A percentile compares a stretch with the other conserved stretches of the same genome.
Evolutionary conservation across 2,113 vertebrate genomes (phyloP).

Genomic region (Corapipo altera): DNA sequence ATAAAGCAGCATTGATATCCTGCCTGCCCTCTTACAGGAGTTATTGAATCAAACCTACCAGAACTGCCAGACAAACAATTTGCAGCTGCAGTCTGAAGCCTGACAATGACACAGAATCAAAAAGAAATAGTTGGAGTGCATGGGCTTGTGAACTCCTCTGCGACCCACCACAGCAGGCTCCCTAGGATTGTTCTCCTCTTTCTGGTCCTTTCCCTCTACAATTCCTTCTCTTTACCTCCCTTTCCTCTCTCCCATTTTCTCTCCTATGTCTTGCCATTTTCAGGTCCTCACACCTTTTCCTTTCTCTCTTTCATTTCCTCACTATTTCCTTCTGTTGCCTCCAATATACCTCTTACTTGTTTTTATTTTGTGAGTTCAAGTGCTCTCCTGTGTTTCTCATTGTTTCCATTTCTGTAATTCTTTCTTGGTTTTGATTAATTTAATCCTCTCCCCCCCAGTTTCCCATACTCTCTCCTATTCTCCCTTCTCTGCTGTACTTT

Average conservation of each 20-base stretch:
- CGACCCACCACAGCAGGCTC: slow-evolving; percentile 66
- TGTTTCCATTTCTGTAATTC: not conserved
- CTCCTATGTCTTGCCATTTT: not conserved
- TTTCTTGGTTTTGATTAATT: not conserved
- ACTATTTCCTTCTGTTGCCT: not conserved
- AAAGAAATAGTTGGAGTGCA: slow-evolving; percentile 70
- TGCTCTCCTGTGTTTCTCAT: not conserved
- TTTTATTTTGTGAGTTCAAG: not conserved
- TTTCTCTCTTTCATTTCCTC: not conserved
- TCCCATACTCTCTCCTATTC: not conserved
- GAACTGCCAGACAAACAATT: slow-evolving; percentile 77
- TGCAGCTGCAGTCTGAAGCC: slow-evolving; percentile 72
- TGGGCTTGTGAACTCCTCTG: slow-evolving; percentile 59
- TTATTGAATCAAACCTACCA: slow-evolving; percentile 76
- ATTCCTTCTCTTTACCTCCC: slow-evolving; percentile 4
- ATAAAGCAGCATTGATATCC: slow-evolving; percentile 76
- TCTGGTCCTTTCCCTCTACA: slow-evolving; percentile 8
- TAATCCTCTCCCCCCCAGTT: not conserved
- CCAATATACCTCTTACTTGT: not conserved
- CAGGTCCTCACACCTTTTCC: not conserved
- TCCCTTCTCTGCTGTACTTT: not conserved
- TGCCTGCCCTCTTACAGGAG: slow-evolving; percentile 74
- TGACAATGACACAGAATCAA: slow-evolving; percentile 73
- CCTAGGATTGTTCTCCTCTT: slow-evolving; percentile 61
- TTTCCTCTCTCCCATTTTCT: not conserved